Base-by-base conservation (phyloP, 2,888 invertebrate species). In the Boloria selene region DNA sequence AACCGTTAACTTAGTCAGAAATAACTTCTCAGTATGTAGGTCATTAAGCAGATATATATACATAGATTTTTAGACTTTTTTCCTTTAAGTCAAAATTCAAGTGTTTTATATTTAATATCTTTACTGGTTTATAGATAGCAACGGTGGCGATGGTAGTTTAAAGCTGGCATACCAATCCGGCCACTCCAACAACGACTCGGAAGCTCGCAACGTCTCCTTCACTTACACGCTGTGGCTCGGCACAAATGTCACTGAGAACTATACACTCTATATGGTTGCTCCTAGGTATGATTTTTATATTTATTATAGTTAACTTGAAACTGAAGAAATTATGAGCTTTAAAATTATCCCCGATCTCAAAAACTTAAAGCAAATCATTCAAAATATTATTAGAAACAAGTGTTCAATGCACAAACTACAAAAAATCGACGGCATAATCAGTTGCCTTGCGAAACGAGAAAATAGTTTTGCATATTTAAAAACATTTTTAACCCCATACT, bases 171-270 rank as follows among this genome's bases (percentile, higher is more conserved):
- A 90, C 76, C 90, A 89, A 65, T 82, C 90, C 0, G 93, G 93
- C 4, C 88, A 88, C 74, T 88, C 93, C 71, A 86, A 81, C 79
- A 93, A 93, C 77, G 94, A 94, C 69, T 93, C 94, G 0, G 94
- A 94, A 66, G 93, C 93, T 0, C 88, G 94, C 59, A 96, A 96
- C 82, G 95, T 96, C 0, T 95, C 96, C 22, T 95, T 96, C 77
- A 95, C 95, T 0, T 97, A 97, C 87, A 96, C 97, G 0, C 93
- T 97, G 42, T 97, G 97, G 97, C 96, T 97, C 42, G 97, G 97
- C 70, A 96, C 96, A 70, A 96, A 97, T 82, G 95, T 96, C 62
- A 96, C 96, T 53, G 96, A 97, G 79, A 96, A 96, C 80, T 95
- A 95, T 81, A 96, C 96, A 14, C 91, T 97, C 65, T 95, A 94